Percentiles rank a stretch among this genome's conserved stretches.
Conservation (phyloP, 2,888 invertebrate genomes). For the Periphyllus acericola region DNA sequence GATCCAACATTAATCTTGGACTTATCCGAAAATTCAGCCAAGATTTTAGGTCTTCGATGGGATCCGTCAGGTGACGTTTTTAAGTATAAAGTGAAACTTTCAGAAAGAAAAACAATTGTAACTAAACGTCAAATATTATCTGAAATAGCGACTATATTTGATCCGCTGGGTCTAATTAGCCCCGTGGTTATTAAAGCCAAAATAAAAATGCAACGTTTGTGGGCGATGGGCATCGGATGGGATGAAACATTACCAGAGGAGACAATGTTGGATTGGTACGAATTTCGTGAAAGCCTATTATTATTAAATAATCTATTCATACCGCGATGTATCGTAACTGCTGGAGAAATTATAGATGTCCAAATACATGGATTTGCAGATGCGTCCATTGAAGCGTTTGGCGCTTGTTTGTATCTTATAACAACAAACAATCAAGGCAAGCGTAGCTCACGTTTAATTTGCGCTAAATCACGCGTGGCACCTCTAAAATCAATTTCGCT, state of each 20-base stretch:
- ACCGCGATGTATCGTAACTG: not conserved
- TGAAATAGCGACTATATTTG: conserved; percentile 52
- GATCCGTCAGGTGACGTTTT: not conserved
- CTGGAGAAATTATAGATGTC: not conserved
- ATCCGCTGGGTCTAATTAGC: conserved; percentile 21
- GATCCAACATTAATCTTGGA: not conserved
- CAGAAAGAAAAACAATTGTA: not conserved
- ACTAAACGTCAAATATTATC: conserved; percentile 41
- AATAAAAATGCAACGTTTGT: conserved; percentile 53
- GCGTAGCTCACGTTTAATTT: conserved; percentile 62
- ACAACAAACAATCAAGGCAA: conserved; percentile 9
- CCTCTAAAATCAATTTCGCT: conserved; percentile 64
- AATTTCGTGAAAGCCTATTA: conserved; percentile 5
- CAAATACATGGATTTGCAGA: conserved; percentile 64
- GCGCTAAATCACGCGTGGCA: conserved; percentile 65
- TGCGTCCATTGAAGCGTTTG: conserved; percentile 64
- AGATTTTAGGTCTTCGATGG: not conserved
- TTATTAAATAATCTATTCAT: conserved; percentile 1
- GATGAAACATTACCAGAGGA: conserved; percentile 48
- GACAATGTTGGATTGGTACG: conserved; percentile 27
- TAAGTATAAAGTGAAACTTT: not conserved
- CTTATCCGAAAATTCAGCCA: not conserved
- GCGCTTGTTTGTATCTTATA: conserved; percentile 64
- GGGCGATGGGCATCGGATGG: conserved; percentile 39
- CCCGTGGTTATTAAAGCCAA: conserved; percentile 51